A percentile compares a stretch with the other conserved stretches of the same genome.
phyloP scores from a whole-genome alignment of 2,797 vertebrate genomes.

The Phyllotis vaccarum region DNA sequence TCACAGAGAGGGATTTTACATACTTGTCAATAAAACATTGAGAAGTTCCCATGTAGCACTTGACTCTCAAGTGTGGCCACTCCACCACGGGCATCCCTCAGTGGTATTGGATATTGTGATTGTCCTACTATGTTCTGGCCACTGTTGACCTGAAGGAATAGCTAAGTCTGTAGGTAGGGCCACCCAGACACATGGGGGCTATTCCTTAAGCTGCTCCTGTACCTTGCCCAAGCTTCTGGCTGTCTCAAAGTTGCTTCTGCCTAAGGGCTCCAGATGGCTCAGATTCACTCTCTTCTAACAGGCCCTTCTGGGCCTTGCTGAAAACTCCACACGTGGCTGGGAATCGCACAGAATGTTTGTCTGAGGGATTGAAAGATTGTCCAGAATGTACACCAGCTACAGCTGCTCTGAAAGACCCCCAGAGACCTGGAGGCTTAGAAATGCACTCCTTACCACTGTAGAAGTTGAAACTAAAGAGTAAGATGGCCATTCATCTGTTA shows the following conservation, averaged over 20 bases:
- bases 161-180: neutral
- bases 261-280: neutral
- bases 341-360: neutral
- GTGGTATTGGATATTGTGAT: no score
- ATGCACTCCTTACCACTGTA: neutral
- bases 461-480: neutral
- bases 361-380: neutral
- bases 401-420: neutral
- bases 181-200: neutral
- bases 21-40: accelerated
- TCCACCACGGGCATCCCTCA: neutral
- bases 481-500: no score
- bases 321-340: neutral
- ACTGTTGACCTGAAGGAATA: neutral
- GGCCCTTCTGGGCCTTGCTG: neutral
- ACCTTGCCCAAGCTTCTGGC: neutral
- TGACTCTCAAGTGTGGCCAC: neutral
- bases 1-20: neutral
- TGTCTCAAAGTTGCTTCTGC: neutral
- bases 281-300: neutral
- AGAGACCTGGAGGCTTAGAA: neutral
- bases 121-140: neutral
- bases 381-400: neutral
- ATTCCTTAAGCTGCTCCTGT: neutral
- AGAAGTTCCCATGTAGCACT: neutral